A percentile compares a stretch with the other conserved stretches of the same genome.
Evolutionary conservation across 2,888 invertebrate species (phyloP).

Genomic region (Melieria picta): DNA sequence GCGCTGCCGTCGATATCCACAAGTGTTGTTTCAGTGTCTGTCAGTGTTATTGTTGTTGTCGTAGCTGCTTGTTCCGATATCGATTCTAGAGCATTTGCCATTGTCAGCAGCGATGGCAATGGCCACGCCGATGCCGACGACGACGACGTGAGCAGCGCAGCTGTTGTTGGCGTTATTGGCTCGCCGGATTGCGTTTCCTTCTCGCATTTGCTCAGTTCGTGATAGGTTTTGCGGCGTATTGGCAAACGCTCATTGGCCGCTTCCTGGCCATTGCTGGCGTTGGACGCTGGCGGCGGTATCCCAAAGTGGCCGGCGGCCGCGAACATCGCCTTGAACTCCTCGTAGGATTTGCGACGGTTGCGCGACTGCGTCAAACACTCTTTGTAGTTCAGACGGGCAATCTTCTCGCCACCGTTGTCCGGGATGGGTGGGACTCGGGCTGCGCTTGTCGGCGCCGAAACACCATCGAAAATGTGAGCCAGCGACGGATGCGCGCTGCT

Average conservation of each 20-base stretch:
- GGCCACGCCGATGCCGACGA: constrained; percentile 19
- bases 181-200: constrained; percentile 37
- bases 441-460: constrained; percentile 2
- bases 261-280: not conserved
- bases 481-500: constrained; percentile 39
- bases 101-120: constrained; percentile 28
- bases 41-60: constrained; percentile 35
- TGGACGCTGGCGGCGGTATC: not conserved
- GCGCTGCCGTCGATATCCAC: constrained; percentile 34
- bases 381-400: constrained; percentile 61
- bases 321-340: constrained; percentile 66
- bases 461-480: constrained; percentile 42
- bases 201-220: constrained; percentile 45
- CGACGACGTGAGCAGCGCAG: constrained; percentile 9
- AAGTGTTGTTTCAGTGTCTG: constrained; percentile 34
- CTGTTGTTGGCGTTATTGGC: constrained; percentile 28
- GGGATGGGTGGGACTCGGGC: constrained; percentile 9
- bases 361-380: constrained; percentile 65
- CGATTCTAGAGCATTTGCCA: constrained; percentile 54
- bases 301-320: constrained; percentile 35
- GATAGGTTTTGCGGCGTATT: constrained; percentile 52
- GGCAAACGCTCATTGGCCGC: constrained; percentile 40
- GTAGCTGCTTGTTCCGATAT: constrained; percentile 59
- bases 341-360: constrained; percentile 66
- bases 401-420: constrained; percentile 52